Base-by-base conservation (phyloP, 2,113 vertebrate genomes). In the Campylorhamphus procurvoides region DNA sequence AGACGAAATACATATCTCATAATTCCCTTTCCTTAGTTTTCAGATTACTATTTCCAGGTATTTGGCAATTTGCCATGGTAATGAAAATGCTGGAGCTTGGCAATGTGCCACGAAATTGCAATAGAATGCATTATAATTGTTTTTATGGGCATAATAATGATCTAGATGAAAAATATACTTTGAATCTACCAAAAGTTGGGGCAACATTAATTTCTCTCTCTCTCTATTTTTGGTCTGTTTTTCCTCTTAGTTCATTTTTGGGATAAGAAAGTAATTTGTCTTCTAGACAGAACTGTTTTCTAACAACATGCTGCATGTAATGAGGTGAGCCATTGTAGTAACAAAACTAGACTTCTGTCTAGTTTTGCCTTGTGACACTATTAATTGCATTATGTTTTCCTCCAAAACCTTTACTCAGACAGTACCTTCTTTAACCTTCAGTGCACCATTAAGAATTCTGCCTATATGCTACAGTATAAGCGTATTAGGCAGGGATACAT, bases 281-380 rank as follows among this genome's bases (percentile, higher is more conserved):
- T 92, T 96, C 67, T 12, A 31, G 83, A 94, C 73, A 92, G 93
- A 89, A 63, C 73, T 67, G 86, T 86, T 95, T 95, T 75, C 64
- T 87, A 68, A 60, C 53, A 94, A 81, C 76, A n/a, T 81, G 52
- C 13, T 78, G 39, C 73, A 63, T 74, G n/a, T 64, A 85, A 72
- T 91, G 83, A 74, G 50, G 42, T 86, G 83, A 93, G 46, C 67
- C 53, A 66, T 80, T 69, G 46, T 33, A 64, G 74, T 46, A 44
- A 67, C 72, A 85, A 91, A 64, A 62, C 2, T 18, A 92, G 40
- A 46, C 16, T 66, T 88, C 63, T 46, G 37, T 37, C 37, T 37
- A 37, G 37, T 37, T 10, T 62, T 80, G 12, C 37, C 18, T 90
- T 74, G 68, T 84, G 90, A 89, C 73, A 52, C 20, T 68, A 53